A percentile compares a stretch with the other conserved stretches of the same genome.
Conservation (phyloP, 2,888 invertebrate species). For the Ormyrus labotus region DNA sequence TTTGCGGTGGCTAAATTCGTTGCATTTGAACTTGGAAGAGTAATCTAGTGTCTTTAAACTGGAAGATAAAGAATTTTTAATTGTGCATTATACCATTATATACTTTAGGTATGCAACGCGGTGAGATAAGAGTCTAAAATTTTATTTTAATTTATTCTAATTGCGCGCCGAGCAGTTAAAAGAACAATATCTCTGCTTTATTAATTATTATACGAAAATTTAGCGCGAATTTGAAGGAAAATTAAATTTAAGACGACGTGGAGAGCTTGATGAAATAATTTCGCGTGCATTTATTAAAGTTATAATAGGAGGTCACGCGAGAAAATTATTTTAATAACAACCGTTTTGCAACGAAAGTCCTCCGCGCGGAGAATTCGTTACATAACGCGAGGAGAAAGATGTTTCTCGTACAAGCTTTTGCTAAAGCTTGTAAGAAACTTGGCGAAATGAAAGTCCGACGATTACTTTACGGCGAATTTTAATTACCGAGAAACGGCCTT, state of each 20-base stretch:
- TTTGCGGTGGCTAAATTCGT: not conserved
- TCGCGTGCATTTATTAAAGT: conserved; percentile 11
- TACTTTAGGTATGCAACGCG: too few species aligned
- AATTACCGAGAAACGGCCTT: conserved; percentile 43
- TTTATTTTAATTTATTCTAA: too few species aligned
- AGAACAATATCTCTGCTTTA: too few species aligned
- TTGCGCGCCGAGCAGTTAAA: too few species aligned
- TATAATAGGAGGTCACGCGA: not conserved
- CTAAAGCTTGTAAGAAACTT: conserved; percentile 26
- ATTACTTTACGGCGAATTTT: conserved; percentile 49
- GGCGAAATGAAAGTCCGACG: conserved; percentile 34
- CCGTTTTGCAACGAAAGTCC: conserved; percentile 19
- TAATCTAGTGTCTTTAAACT: conserved; percentile 15
- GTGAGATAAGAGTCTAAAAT: too few species aligned
- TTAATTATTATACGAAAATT: not conserved
- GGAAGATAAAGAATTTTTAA: conserved; percentile 25
- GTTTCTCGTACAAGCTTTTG: conserved; percentile 10
- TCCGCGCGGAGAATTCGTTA: conserved; percentile 34
- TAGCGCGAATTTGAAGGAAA: not conserved
- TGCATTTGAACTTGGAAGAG: not conserved
- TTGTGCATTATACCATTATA: too few species aligned
- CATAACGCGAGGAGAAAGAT: conserved; percentile 9
- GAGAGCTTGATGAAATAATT: conserved; percentile 39
- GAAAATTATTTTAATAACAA: conserved; percentile 41
- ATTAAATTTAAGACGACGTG: conserved; percentile 15